Evolutionary conservation across 2,113 vertebrate species (phyloP).

Genomic region (Stomatorhinus ivindoensis): DNA sequence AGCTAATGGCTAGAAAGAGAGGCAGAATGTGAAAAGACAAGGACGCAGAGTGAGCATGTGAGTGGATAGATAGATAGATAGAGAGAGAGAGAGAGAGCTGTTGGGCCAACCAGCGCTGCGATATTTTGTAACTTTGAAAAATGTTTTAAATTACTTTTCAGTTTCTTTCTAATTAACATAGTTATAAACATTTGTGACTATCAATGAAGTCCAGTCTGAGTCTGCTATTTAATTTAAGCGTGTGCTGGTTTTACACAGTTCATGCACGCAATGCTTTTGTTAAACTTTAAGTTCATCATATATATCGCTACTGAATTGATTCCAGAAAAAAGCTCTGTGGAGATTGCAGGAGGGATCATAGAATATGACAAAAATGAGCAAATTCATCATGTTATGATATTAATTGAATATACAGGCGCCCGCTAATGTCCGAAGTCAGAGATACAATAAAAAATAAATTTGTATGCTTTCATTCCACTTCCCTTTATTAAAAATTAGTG

Average conservation of each 20-base stretch:
- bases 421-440: background rate
- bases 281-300: background rate
- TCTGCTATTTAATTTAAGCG: background rate
- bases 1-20: background rate
- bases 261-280: background rate
- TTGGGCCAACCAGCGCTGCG: background rate
- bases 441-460: background rate
- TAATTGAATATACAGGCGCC: background rate
- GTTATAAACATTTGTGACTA: background rate
- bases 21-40: background rate
- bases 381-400: background rate
- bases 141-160: background rate
- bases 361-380: background rate
- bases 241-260: background rate
- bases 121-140: background rate
- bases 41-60: background rate
- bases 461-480: background rate
- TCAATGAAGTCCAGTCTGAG: background rate
- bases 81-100: too few relatives aligned
- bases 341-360: background rate
- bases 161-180: background rate
- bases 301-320: background rate
- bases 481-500: background rate
- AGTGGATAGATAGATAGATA: background rate
- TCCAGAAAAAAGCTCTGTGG: background rate